Evolutionary conservation across 2,113 vertebrate genomes (phyloP).

Genomic region (Rhodinocichla rosea): DNA sequence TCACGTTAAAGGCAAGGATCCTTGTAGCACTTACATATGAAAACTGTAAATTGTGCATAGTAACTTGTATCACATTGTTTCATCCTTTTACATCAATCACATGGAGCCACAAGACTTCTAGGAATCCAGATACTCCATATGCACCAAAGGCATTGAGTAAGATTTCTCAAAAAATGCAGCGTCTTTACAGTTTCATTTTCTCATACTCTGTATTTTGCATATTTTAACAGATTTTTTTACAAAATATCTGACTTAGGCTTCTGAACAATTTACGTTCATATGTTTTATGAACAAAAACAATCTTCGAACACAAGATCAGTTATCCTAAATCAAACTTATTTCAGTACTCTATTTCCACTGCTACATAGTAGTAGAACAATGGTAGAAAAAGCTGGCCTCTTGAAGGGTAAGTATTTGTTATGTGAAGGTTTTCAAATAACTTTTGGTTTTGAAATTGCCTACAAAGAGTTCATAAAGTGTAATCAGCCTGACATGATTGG

Average conservation of each 20-base stretch:
- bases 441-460: neutral
- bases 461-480: neutral
- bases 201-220: neutral
- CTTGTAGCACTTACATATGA: neutral
- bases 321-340: neutral
- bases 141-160: neutral
- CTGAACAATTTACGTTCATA: neutral
- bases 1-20: neutral
- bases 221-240: neutral
- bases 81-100: neutral
- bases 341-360: neutral
- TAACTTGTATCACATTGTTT: neutral
- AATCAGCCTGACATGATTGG: neutral
- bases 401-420: neutral
- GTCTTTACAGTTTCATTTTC: neutral
- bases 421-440: neutral
- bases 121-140: neutral
- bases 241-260: neutral
- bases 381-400: neutral
- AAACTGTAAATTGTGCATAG: rapidly evolving
- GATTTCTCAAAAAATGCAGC: neutral
- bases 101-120: neutral
- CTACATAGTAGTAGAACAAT: neutral
- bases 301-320: neutral
- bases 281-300: neutral